Evolutionary conservation across 2,888 invertebrate genomes (phyloP), one percentile per base, ranked within the genome.

Genomic region (Dasypogon diadema): DNA sequence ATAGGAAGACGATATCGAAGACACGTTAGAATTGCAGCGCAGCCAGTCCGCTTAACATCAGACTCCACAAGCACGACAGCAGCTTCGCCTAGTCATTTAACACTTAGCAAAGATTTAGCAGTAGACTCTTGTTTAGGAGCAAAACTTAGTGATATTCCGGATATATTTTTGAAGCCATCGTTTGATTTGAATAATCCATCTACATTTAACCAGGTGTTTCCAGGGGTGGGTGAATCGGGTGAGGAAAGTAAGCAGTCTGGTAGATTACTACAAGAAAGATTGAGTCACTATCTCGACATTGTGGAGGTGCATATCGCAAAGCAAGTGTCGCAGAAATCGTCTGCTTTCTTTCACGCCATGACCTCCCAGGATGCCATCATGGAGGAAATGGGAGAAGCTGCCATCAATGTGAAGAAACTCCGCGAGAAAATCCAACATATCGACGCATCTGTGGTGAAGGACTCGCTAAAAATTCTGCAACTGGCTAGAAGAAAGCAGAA

Each of bases 321-420:
- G 81, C 97, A 98, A 88, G 92, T 79, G 8, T 96, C 98, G 26
- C 92, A 94, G 81, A 97, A 98, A 84, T 98, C 98, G 8, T 96
- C 96, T 81, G 97, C 97, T 16, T 99, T 99, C 87, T 99, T 99
- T 84, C 94, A 97, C 86, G 98, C 98, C 0, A 98, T 99, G 94
- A 92, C 98, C 74, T 98, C 98, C 5, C 99, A 99, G 86, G 98
- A 99, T 84, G 94, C 95, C 26, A 93, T 99, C 65, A 96, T 98
- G 92, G 96, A 97, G 80, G 95, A 98, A 83, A 93, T 99, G 89
- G 92, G 92, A 0, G 90, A 91, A 82, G 95, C 96, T 18, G 90
- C 93, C 8, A 89, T 89, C 76, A 92, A 94, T 82, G 93, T 96
- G 30, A 89, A 91, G 82, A 88, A 89, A 58, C 88, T 95, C 63